Percentiles rank a stretch among this genome's conserved stretches.
phyloP scores from a whole-genome alignment of 1,140 invertebrate species.

The Diorhabda elongata region DNA sequence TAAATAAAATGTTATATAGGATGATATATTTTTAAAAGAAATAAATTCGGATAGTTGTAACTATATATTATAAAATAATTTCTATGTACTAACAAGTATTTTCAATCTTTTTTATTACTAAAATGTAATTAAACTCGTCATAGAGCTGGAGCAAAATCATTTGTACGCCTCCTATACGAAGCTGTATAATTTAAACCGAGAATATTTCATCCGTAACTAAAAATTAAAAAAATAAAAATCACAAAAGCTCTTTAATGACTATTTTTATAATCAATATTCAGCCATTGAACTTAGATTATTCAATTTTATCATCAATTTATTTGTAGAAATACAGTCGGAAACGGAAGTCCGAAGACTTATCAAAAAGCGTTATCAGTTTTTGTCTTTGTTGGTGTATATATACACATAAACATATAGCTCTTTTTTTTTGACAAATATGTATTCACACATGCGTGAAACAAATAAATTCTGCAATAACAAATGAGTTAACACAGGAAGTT shows the following conservation, averaged over 20 bases:
- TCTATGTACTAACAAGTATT: too few relatives aligned
- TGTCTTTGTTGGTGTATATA: conserved; percentile 29
- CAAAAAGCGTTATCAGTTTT: conserved; percentile 29
- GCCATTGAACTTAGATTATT: conserved; percentile 39
- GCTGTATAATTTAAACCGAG: not conserved
- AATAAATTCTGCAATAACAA: conserved; percentile 43
- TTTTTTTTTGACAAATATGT: conserved; percentile 39
- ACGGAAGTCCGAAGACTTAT: conserved; percentile 33
- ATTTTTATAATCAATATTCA: conserved; percentile 25
- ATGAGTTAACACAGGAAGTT: conserved; percentile 40
- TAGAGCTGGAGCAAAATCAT: not conserved
- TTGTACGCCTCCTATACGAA: not conserved
- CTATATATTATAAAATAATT: too few relatives aligned
- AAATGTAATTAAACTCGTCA: not conserved
- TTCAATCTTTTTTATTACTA: not conserved
- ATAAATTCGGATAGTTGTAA: too few relatives aligned
- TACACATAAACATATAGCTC: conserved; percentile 13
- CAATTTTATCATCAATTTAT: conserved; percentile 32
- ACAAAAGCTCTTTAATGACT: conserved; percentile 21
- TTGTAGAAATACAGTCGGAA: conserved; percentile 36
- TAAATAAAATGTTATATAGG: too few relatives aligned
- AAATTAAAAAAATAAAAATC: conserved; percentile 6
- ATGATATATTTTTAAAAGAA: too few relatives aligned
- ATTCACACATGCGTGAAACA: conserved; percentile 43
- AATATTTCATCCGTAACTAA: not conserved